These are phyloP conservation scores for Epinephelus malabaricus DNA, from an alignment of 2,797 vertebrate species.

Conservation along the genomic window DNA sequence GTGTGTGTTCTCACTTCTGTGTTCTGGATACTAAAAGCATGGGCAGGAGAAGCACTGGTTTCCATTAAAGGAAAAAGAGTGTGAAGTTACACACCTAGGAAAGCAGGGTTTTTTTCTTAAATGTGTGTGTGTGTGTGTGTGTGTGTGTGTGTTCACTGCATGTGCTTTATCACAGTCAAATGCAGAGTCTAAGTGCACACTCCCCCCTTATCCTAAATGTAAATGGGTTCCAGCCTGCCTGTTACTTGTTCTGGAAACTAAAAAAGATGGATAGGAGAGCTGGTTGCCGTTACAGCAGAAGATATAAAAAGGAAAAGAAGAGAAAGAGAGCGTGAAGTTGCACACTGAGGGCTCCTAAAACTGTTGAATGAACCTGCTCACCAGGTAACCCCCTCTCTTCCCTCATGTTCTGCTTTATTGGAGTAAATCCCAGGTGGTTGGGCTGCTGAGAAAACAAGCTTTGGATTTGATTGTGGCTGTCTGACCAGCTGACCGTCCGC, in stretches of 20 bases:
- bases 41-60: constrained; percentile 35
- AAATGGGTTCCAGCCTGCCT: constrained; percentile 47
- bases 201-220: constrained; percentile 12
- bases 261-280: constrained; percentile 30
- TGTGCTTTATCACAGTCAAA: constrained; percentile 56
- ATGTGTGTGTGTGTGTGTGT: not conserved
- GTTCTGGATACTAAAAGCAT: not conserved
- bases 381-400: constrained; percentile 3
- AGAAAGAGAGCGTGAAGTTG: constrained; percentile 42
- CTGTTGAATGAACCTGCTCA: constrained; percentile 51
- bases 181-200: constrained; percentile 14
- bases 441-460: constrained; percentile 26
- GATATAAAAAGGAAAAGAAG: not conserved
- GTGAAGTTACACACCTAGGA: constrained; percentile 61
- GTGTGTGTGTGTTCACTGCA: constrained; percentile 1
- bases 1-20: constrained; percentile 11
- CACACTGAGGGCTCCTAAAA: constrained; percentile 21
- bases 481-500: constrained; percentile 29
- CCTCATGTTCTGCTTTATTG: constrained; percentile 9
- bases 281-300: constrained; percentile 18
- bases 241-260: constrained; percentile 48
- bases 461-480: constrained; percentile 28
- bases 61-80: constrained; percentile 42
- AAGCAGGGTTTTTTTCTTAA: not conserved
- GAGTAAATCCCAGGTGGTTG: constrained; percentile 27